Conservation (phyloP, 1,140 invertebrate species). For the Aphaenogaster rudis region DNA sequence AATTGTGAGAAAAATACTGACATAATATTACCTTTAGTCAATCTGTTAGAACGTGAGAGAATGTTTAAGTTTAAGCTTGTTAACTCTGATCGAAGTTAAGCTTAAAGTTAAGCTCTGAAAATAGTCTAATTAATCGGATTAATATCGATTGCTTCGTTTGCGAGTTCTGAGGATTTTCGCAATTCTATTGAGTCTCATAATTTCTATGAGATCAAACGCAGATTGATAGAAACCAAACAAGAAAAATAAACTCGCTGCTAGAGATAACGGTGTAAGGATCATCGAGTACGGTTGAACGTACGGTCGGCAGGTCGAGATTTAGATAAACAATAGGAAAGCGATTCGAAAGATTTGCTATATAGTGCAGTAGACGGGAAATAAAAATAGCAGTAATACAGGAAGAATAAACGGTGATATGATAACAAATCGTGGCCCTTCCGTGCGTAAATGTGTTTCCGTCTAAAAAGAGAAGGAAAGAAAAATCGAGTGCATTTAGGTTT, state of each 20-base stretch:
- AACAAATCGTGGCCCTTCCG: conserved; percentile 47
- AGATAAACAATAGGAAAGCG: conserved; percentile 46
- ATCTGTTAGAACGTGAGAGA: background rate
- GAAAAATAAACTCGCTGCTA: conserved; percentile 29
- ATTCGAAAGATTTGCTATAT: background rate
- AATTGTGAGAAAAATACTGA: background rate
- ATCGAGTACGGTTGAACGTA: background rate
- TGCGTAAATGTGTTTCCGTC: background rate
- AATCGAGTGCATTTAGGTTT: conserved; percentile 11
- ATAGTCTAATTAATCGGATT: conserved; percentile 3
- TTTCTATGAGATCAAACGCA: background rate
- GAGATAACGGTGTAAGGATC: conserved; percentile 20
- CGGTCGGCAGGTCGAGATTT: background rate
- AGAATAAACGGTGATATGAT: conserved; percentile 6
- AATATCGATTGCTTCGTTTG: background rate
- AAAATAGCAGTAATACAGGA: background rate
- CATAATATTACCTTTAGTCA: background rate
- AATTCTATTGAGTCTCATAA: background rate
- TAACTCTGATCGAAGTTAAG: background rate
- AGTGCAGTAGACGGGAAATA: background rate
- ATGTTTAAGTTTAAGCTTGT: conserved; percentile 14
- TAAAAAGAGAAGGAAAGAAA: background rate
- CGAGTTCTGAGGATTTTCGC: background rate
- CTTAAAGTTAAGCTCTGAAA: background rate
- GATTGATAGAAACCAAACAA: conserved; percentile 32